Base-by-base conservation (phyloP, 2,888 invertebrate genomes). In the Drosophila suboccidentalis region DNA sequence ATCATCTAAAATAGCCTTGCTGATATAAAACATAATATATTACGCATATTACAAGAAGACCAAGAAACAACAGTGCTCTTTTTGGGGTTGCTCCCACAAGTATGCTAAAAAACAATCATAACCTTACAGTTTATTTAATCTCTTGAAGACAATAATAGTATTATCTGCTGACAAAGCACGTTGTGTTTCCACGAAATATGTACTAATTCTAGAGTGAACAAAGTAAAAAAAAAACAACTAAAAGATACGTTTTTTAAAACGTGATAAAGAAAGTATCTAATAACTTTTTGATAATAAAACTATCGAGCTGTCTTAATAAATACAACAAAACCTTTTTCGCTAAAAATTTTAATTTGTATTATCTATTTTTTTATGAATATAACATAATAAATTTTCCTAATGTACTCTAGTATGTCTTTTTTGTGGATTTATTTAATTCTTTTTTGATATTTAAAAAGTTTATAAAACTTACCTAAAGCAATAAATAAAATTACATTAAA, bases 41-140 rank as follows among this genome's bases (percentile, higher is more conserved):
- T 15, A 36, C 2, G 8, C 5, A 36, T 15, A 15, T 22, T 38
- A 3, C 15, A 58, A 29, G n/a, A 38, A 8, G 6, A 26, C 13
- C 5, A 44, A 36, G 1, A n/a, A 26, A 55, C 19, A 2, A 26
- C 10, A 53, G 15, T 29, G 38, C 3, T 1, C 26, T 26, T 39
- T 26, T 13, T 29, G 41, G 41, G 26, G 15, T 39, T 39, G 4
- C 38, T 26, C 36, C 34, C 29, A 57, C 26, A 57, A 26, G 57
- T 57, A 46, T 46, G 57, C 57, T 22, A 57, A n/a, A 54, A 44
- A n/a, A 9, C 10, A 17, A 54, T 9, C 1, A 13, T 5, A 11
- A 1, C 10, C 5, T 19, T 17, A 19, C 19, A 19, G n/a, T 17
- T 41, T 22, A 5, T 22, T 29, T 29, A 41, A 17, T n/a, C n/a